A percentile compares a stretch with the other conserved stretches of the same genome.
Evolutionary conservation across 2,888 invertebrate species (phyloP).

Genomic region (Eupithecia tripunctaria): DNA sequence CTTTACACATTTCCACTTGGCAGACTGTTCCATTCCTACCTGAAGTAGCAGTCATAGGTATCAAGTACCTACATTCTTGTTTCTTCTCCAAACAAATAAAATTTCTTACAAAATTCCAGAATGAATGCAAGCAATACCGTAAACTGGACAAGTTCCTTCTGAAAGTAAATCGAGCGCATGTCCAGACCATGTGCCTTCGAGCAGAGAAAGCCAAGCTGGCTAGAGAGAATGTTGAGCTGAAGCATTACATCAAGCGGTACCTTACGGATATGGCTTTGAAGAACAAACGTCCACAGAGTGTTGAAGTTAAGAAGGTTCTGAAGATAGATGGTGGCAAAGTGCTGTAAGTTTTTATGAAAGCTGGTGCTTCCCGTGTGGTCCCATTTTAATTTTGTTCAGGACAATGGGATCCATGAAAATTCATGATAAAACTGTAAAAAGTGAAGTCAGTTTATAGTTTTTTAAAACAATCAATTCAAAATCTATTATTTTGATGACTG

Average conservation of each 20-base stretch:
- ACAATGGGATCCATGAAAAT: too few species aligned
- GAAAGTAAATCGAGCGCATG: slow-evolving; percentile 73
- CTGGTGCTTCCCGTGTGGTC: too few species aligned
- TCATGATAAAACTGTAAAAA: too few species aligned
- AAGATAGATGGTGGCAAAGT: slow-evolving; percentile 58
- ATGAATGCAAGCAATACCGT: slow-evolving; percentile 80
- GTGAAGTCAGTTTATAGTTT: too few species aligned
- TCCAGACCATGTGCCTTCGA: slow-evolving; percentile 72
- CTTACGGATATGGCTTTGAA: slow-evolving; percentile 84
- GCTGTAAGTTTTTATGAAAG: slow-evolving; percentile 54
- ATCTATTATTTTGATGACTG: too few species aligned
- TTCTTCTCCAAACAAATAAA: neutral
- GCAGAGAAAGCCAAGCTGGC: slow-evolving; percentile 75
- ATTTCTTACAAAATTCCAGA: slow-evolving; percentile 53
- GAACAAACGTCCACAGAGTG: slow-evolving; percentile 68
- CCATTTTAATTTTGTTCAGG: too few species aligned
- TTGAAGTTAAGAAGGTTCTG: slow-evolving; percentile 57
- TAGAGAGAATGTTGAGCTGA: slow-evolving; percentile 87
- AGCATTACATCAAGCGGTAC: slow-evolving; percentile 85
- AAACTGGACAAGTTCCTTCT: slow-evolving; percentile 89
- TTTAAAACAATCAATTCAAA: too few species aligned
- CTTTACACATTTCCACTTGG: too few species aligned
- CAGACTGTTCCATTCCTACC: too few species aligned
- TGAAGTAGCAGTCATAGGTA: too few species aligned
- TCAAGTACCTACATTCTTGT: too few species aligned